Conservation (phyloP, 2,888 invertebrate genomes). For the Pristionchus entomophagus region DNA sequence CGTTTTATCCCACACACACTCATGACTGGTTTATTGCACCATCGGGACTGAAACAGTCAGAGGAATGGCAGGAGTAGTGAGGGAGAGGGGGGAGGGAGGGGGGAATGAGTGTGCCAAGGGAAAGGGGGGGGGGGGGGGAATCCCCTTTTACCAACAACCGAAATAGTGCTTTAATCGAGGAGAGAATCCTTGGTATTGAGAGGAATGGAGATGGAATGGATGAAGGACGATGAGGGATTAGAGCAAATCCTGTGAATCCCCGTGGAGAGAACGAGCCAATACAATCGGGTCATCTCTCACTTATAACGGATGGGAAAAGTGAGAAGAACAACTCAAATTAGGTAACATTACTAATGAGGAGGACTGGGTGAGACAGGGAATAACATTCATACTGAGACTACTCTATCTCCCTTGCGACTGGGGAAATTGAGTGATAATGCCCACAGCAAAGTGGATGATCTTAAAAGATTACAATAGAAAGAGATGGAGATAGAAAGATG, state of each 20-base stretch:
- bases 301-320: neutral
- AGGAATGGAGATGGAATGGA: neutral
- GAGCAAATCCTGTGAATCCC: neutral
- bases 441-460: neutral
- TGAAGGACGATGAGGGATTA: neutral
- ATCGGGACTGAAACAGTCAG: neutral
- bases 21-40: constrained; percentile 10
- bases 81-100: neutral
- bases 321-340: neutral
- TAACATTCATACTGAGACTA: neutral
- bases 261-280: neutral
- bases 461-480: neutral
- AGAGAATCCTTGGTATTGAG: neutral
- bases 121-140: neutral
- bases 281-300: neutral
- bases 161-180: no score
- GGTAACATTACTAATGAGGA: neutral
- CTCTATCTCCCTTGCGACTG: no score
- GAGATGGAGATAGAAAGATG: neutral
- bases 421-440: no score
- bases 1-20: neutral
- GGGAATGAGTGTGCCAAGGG: neutral
- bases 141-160: no score
- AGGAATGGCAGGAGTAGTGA: neutral
- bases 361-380: neutral